A percentile compares a stretch with the other conserved stretches of the same genome.
These are phyloP conservation scores for Spermophilus dauricus DNA, from an alignment of 2,113 vertebrate species.

Conservation along the genomic window DNA sequence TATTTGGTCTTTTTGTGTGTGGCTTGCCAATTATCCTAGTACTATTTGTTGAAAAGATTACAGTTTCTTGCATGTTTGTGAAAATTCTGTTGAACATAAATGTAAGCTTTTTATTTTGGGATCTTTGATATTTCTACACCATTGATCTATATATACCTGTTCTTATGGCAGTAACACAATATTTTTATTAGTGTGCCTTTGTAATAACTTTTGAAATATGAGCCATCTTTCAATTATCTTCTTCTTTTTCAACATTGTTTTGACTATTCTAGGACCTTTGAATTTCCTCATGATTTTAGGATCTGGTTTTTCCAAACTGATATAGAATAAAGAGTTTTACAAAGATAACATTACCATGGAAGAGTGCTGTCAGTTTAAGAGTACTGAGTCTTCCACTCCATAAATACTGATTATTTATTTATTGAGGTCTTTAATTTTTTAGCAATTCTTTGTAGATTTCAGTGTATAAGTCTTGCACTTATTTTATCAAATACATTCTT, in stretches of 20 bases:
- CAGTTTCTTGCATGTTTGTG: not conserved
- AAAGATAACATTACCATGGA: not conserved
- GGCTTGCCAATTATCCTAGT: not conserved
- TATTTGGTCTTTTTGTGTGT: not conserved
- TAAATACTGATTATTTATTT: not conserved
- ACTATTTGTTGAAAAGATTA: not conserved
- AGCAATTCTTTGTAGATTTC: not conserved
- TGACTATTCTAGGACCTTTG: not conserved
- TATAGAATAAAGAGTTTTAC: not conserved
- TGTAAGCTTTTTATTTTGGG: not conserved
- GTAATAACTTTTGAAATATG: not conserved
- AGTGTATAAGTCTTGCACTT: not conserved
- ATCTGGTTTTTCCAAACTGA: not conserved
- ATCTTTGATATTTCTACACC: not conserved
- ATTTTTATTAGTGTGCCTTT: not conserved
- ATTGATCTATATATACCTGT: not conserved
- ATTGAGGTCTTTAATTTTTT: not conserved
- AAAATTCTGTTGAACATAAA: not conserved
- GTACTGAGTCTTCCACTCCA: not conserved
- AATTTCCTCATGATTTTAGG: not conserved
- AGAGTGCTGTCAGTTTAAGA: not conserved
- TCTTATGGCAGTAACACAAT: not conserved
- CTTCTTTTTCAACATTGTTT: not conserved
- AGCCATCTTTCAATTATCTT: not conserved
- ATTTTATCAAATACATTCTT: not conserved